Conservation (phyloP, 2,113 vertebrate species). For the Upupa epops region DNA sequence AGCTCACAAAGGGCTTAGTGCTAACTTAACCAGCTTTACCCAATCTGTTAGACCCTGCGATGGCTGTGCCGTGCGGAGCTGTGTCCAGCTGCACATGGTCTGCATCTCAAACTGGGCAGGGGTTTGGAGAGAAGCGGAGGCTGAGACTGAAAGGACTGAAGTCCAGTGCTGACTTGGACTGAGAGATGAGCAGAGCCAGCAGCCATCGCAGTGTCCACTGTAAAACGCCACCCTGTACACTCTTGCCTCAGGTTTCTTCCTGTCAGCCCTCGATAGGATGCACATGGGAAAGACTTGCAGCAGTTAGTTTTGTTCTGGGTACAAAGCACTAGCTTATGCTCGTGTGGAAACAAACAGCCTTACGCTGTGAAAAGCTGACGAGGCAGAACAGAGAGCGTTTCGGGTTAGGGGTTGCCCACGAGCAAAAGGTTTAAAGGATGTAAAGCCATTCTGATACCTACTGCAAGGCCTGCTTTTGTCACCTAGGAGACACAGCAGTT, state of each 20-base stretch:
- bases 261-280: neutral
- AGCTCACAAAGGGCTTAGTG: neutral
- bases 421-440: neutral
- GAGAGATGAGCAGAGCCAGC: neutral
- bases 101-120: neutral
- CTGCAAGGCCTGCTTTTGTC: neutral
- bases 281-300: neutral
- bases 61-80: neutral
- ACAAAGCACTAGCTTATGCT: neutral
- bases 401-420: neutral
- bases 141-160: neutral
- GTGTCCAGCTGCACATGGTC: neutral
- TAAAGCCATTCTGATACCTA: neutral
- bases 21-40: neutral
- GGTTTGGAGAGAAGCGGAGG: neutral
- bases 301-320: neutral
- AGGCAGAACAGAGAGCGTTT: neutral
- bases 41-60: neutral
- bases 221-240: neutral
- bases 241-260: neutral
- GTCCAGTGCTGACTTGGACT: neutral
- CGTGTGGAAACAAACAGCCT: neutral
- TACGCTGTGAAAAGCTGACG: neutral
- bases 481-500: slow-evolving; percentile 85
- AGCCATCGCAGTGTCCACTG: neutral